Conservation (phyloP, 2,888 invertebrate genomes). For the Cylindroiulus punctatus region DNA sequence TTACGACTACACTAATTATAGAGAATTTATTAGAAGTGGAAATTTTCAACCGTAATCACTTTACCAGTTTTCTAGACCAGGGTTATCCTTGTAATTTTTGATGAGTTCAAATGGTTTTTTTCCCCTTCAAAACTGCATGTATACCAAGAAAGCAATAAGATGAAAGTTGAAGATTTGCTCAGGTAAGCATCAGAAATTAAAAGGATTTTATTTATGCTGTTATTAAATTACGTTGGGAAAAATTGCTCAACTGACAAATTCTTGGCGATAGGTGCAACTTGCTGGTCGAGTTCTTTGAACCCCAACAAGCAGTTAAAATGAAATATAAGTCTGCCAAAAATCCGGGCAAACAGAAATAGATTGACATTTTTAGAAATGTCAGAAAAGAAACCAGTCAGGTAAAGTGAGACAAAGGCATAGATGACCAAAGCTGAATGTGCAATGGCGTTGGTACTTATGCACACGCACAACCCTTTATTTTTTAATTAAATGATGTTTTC, state of each 20-base stretch:
- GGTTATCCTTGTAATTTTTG: background rate
- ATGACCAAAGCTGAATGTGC: background rate
- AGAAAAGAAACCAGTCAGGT: background rate
- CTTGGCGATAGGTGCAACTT: conserved; percentile 18
- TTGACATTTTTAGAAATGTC: background rate
- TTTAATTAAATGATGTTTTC: background rate
- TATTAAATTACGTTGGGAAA: conserved; percentile 6
- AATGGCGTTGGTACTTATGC: background rate
- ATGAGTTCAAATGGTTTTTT: conserved; percentile 2
- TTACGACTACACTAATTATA: too few species aligned
- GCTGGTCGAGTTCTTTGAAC: background rate
- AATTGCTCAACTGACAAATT: conserved; percentile 5
- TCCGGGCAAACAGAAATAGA: background rate
- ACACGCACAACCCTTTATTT: background rate
- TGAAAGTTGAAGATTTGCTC: conserved; percentile 6
- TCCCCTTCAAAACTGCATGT: background rate
- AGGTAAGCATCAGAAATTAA: background rate
- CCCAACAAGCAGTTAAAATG: background rate
- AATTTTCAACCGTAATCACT: too few species aligned
- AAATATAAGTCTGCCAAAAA: background rate
- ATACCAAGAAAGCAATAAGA: background rate
- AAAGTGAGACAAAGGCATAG: too few species aligned
- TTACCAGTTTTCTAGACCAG: too few species aligned
- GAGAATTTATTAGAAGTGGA: too few species aligned
- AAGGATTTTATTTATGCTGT: conserved; percentile 39